These are phyloP conservation scores for Bellardia bayeri DNA, from an alignment of 2,888 invertebrate species.

Conservation along the genomic window DNA sequence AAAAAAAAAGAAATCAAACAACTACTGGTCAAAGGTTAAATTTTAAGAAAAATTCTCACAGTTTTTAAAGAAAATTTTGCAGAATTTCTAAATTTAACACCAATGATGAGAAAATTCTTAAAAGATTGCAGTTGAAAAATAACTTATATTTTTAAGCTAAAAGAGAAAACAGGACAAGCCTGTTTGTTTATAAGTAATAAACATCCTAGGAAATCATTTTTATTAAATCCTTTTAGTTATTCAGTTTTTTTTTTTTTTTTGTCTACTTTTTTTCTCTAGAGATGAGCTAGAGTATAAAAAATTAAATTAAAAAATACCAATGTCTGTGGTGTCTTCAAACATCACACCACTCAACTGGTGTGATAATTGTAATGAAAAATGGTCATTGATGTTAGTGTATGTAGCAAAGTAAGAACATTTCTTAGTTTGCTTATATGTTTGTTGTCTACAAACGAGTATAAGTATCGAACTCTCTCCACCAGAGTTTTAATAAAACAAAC, in stretches of 20 bases:
- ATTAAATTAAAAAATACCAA: constrained; percentile 62
- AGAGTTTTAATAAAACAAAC: constrained; percentile 36
- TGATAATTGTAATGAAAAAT: constrained; percentile 70
- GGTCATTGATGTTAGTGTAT: constrained; percentile 33
- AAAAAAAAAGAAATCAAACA: not conserved
- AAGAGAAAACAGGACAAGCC: constrained; percentile 67
- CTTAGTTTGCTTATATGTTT: not conserved
- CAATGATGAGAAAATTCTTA: constrained; percentile 37
- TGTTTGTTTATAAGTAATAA: constrained; percentile 39
- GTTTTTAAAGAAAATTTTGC: constrained; percentile 62
- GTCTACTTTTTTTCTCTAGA: not conserved
- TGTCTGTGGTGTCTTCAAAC: constrained; percentile 18
- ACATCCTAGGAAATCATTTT: not conserved
- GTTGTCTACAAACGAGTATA: not conserved
- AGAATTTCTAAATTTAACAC: constrained; percentile 12
- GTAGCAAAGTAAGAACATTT: not conserved
- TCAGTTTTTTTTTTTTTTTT: not conserved
- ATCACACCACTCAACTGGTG: constrained; percentile 38
- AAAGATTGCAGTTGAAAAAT: not conserved
- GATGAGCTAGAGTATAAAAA: not conserved
- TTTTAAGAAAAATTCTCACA: constrained; percentile 79
- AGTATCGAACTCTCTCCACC: constrained; percentile 9
- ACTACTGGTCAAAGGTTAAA: constrained; percentile 79
- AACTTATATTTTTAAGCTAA: constrained; percentile 7
- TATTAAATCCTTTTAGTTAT: not conserved